Base-by-base conservation (phyloP, 2,888 invertebrate species). In the Drosophila formosana region DNA sequence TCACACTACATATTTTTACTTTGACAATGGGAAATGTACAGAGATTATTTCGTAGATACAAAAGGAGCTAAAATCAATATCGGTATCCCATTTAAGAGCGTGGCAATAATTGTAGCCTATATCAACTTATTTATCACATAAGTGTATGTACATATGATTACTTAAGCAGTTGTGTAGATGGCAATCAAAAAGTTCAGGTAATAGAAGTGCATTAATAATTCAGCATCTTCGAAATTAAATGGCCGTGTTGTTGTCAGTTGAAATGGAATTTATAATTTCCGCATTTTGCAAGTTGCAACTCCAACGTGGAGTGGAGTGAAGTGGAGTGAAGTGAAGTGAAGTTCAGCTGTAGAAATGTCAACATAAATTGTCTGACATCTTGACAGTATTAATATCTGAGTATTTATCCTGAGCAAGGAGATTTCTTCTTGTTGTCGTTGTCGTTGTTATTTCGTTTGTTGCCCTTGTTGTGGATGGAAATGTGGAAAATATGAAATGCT, bases 401-500 rank as follows among this genome's bases (percentile, higher is more conserved):
- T 32, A 18, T 56, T 46, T 56, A 52, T 32, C 26, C 56, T 57
- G 9, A 26, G 13, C 46, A 25, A 56, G 23, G 25, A 55, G 45
- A 55, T 25, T 25, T 37, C 50, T 23, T 8, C 4, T 50, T 5
- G 30, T 49, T 5, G 18, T 32, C 13, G 47, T 11, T 47, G 47
- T 47, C 28, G 28, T 18, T 32, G 23, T 8, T 25, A 25, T 11
- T 25, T 13, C 4, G 23, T 7, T 3, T 25, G 34, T 49, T 49
- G 32, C 9, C 18, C 26, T 45, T 25, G 45, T 37, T 56, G 46
- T 39, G 46, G 58, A 60, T 45, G 49, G 18, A 30, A 53, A 23
- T 57, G 51, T 46, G 34, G 45, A 25, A 60, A 60, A 64, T 70
- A 45, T 61, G 49, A 65, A 75, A 69, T 47, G 73, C 70, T 75